Evolutionary conservation across 2,797 vertebrate genomes (phyloP).

Genomic region (Tokudaia muenninki): DNA sequence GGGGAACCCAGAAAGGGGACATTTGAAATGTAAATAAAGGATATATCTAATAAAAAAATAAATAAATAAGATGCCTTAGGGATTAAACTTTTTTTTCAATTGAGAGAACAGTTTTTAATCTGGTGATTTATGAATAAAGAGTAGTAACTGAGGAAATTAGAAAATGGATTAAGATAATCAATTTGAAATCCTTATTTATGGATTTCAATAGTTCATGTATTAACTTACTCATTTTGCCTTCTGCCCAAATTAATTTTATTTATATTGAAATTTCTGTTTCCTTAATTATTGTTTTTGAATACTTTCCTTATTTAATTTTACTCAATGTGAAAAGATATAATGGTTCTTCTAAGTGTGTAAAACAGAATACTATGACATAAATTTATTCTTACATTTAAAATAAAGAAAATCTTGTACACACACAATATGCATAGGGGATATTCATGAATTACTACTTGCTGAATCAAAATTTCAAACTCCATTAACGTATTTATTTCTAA

Average conservation of each 20-base stretch:
- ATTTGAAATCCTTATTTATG: neutral
- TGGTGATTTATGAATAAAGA: neutral
- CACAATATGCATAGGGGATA: no score
- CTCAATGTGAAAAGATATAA: constrained; percentile 15
- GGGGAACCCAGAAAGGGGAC: no score
- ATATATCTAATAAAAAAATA: no score
- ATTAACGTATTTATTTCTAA: no score
- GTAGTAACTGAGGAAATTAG: neutral
- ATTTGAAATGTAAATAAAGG: no score
- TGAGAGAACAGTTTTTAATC: neutral
- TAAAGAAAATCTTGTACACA: neutral
- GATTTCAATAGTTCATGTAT: neutral
- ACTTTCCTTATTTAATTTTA: neutral
- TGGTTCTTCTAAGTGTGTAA: neutral
- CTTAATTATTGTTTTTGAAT: neutral
- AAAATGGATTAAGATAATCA: neutral
- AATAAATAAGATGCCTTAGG: neutral
- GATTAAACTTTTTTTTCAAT: neutral
- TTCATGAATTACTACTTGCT: no score
- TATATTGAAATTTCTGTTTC: neutral
- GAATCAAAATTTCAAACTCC: no score
- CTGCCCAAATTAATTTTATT: constrained; percentile 1
- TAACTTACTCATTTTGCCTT: constrained; percentile 8
- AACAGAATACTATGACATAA: neutral
- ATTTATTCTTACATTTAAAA: constrained; percentile 1